These are phyloP conservation scores for Notodromas monacha DNA, from an alignment of 2,888 invertebrate genomes.

Conservation along the genomic window DNA sequence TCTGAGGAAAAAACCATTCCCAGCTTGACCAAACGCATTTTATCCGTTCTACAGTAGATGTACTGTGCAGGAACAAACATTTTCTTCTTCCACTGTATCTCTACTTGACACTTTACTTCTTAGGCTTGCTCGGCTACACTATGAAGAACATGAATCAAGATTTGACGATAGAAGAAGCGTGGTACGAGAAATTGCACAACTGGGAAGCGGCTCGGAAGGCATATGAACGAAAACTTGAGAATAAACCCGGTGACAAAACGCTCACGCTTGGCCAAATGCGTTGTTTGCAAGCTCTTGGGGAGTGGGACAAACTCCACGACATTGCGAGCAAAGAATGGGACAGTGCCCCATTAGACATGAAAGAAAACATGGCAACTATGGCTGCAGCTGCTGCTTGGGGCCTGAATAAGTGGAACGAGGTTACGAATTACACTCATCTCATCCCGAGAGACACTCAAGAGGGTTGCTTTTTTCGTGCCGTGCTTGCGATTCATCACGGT, in stretches of 20 bases:
- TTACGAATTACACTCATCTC: constrained; percentile 59
- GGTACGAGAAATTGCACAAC: constrained; percentile 96
- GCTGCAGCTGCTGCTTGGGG: constrained; percentile 67
- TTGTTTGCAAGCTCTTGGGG: constrained; percentile 78
- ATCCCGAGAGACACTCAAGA: constrained; percentile 79
- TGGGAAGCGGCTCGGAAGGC: constrained; percentile 83
- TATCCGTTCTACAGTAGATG: no score
- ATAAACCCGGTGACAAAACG: constrained; percentile 28
- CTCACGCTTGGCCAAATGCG: constrained; percentile 70
- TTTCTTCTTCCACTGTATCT: no score
- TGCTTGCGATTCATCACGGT: constrained; percentile 34
- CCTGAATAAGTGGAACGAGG: constrained; percentile 61
- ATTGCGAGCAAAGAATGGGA: constrained; percentile 48
- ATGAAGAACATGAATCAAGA: constrained; percentile 38
- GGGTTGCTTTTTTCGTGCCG: constrained; percentile 76
- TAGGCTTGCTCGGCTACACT: constrained; percentile 40
- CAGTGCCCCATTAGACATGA: constrained; percentile 18
- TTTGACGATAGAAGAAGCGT: constrained; percentile 36
- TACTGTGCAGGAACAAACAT: no score
- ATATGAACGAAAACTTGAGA: constrained; percentile 36
- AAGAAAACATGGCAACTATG: constrained; percentile 12
- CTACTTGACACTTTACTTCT: no score
- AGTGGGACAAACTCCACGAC: constrained; percentile 55
- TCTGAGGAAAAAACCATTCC: no score
- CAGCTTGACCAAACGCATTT: no score